These are phyloP conservation scores for Onychomys leucogaster DNA, from an alignment of 2,797 vertebrate genomes.

Conservation along the genomic window DNA sequence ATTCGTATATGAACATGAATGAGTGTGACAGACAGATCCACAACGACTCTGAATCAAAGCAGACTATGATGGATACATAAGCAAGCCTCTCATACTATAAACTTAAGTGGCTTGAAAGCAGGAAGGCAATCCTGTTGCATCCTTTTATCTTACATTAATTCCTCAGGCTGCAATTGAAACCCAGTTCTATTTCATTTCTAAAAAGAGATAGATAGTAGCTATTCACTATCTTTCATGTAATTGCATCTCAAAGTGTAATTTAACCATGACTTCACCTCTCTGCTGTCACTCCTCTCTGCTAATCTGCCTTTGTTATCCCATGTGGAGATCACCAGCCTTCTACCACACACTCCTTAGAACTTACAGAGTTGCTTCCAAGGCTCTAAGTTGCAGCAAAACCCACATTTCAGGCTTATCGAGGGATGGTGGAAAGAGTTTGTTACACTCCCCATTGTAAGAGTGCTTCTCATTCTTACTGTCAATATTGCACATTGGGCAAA, in stretches of 20 bases:
- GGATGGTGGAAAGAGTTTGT: not conserved
- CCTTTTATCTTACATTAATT: slow-evolving; percentile 23
- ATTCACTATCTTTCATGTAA: slow-evolving; percentile 12
- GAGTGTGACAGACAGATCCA: too few relatives aligned
- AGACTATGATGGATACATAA: not conserved
- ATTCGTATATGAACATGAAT: not conserved
- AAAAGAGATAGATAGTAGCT: slow-evolving; percentile 45
- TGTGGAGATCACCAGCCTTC: not conserved
- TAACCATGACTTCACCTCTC: slow-evolving; percentile 4
- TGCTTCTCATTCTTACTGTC: not conserved
- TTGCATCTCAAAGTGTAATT: slow-evolving; percentile 44
- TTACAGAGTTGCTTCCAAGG: not conserved
- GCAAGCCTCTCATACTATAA: not conserved
- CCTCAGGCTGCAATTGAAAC: slow-evolving; percentile 36
- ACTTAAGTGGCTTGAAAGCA: not conserved
- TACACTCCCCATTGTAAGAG: not conserved
- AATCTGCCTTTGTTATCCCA: not conserved
- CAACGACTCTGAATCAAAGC: not conserved
- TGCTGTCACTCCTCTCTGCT: slow-evolving; percentile 3
- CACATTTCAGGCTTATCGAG: not conserved
- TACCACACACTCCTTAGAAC: not conserved
- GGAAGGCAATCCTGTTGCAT: not conserved
- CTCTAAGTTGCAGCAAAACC: not conserved
- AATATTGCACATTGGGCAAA: not conserved
- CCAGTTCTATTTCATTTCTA: slow-evolving; percentile 34